These are phyloP conservation scores for Drosophila anceps DNA, from an alignment of 2,888 invertebrate species.

Conservation along the genomic window DNA sequence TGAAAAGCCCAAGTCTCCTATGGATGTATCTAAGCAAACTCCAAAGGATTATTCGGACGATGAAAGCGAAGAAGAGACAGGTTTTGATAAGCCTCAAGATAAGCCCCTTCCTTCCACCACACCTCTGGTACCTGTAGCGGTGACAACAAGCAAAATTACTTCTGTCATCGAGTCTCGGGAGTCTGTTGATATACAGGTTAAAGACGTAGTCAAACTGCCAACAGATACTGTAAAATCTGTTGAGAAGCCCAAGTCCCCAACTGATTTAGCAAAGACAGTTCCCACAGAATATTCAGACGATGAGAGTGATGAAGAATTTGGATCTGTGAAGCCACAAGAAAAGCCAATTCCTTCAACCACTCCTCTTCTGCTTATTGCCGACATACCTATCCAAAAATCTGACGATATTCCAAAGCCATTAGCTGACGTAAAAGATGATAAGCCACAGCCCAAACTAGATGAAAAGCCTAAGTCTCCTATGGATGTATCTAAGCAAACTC, in stretches of 20 bases:
- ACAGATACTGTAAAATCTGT: not conserved
- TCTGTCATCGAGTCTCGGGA: not conserved
- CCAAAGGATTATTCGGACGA: not conserved
- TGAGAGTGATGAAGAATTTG: slow-evolving; percentile 2
- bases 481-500: not conserved
- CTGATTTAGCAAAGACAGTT: not conserved
- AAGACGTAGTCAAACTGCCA: not conserved
- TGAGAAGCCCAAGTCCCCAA: not conserved
- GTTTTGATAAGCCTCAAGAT: not conserved
- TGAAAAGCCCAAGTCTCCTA: not conserved
- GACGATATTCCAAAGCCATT: not conserved
- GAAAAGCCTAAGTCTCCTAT: not conserved
- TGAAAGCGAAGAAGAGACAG: not conserved
- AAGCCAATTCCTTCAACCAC: not conserved
- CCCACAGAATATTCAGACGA: slow-evolving; percentile 1
- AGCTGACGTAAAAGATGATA: not conserved
- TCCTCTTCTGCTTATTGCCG: not conserved
- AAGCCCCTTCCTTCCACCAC: not conserved
- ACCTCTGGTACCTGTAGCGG: not conserved
- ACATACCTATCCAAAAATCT: not conserved
- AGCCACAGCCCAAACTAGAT: not conserved
- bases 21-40: not conserved
- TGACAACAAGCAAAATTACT: slow-evolving; percentile 1
- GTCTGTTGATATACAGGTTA: not conserved
- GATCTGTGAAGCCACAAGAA: not conserved